Evolutionary conservation across 2,888 invertebrate species (phyloP).

Genomic region (Coelopa pilipes): DNA sequence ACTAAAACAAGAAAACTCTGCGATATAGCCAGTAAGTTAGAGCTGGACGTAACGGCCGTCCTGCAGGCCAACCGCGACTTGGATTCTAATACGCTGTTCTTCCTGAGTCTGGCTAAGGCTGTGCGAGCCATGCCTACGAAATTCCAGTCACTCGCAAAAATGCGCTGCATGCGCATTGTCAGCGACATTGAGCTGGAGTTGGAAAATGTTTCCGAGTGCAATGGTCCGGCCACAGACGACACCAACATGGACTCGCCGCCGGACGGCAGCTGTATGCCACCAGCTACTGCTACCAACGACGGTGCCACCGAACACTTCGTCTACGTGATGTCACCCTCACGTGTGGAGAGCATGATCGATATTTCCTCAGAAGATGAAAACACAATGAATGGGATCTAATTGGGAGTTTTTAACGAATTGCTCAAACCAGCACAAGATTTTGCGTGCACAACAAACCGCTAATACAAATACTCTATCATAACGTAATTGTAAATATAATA

Average conservation of each 20-base stretch:
- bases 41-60: constrained; percentile 60
- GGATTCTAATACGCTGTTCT: constrained; percentile 64
- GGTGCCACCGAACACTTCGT: constrained; percentile 63
- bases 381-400: constrained; percentile 49
- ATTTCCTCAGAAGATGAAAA: constrained; percentile 64
- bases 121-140: constrained; percentile 65
- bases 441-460: too few species aligned
- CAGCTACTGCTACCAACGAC: constrained; percentile 43
- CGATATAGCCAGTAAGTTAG: constrained; percentile 46
- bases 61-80: constrained; percentile 64
- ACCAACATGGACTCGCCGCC: constrained; percentile 56
- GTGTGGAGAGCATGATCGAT: constrained; percentile 66
- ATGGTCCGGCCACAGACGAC: constrained; percentile 52
- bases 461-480: too few species aligned
- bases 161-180: constrained; percentile 66
- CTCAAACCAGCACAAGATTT: too few species aligned
- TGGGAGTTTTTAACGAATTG: background rate
- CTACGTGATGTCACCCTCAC: constrained; percentile 66
- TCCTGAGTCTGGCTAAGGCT: constrained; percentile 62
- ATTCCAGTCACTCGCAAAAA: constrained; percentile 64
- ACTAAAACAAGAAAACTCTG: constrained; percentile 56
- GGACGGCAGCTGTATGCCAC: constrained; percentile 43
- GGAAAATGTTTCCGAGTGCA: constrained; percentile 59
- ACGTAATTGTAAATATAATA: too few species aligned
- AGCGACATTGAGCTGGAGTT: constrained; percentile 65